Conservation (phyloP, 2,797 vertebrate genomes). For the Nyctalus aviator region DNA sequence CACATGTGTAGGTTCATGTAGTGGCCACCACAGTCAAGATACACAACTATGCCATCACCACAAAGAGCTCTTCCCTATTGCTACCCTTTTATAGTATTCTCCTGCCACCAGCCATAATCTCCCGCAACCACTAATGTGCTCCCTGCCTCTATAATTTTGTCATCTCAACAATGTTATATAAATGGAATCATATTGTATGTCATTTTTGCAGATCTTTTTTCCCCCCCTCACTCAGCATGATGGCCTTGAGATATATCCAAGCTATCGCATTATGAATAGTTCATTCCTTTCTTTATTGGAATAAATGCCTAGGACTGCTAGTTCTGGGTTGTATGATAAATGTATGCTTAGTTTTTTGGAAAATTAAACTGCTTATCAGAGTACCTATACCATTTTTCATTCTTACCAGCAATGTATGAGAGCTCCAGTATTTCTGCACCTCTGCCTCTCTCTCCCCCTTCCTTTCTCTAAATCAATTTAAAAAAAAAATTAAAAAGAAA, state of each 20-base stretch:
- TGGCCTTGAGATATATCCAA: not conserved
- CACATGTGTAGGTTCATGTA: not conserved
- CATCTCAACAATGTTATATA: constrained; percentile 31
- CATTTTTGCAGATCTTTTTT: not conserved
- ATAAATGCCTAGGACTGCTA: not conserved
- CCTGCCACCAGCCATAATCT: not conserved
- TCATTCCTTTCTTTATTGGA: not conserved
- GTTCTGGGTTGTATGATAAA: not conserved
- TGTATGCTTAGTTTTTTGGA: not conserved
- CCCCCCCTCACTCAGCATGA: not conserved
- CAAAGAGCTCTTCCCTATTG: not conserved
- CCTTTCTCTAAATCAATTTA: not conserved
- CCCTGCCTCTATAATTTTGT: constrained; percentile 48
- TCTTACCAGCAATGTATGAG: not conserved
- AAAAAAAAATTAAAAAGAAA: not conserved
- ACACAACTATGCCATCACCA: not conserved
- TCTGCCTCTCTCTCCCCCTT: not conserved
- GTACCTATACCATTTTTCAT: not conserved
- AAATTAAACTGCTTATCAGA: not conserved
- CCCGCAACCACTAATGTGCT: constrained; percentile 36
- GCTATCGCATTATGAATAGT: not conserved
- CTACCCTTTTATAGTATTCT: not conserved
- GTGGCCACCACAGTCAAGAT: not conserved
- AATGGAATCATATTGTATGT: not conserved
- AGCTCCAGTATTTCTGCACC: not conserved